Evolutionary conservation across 2,888 invertebrate species (phyloP), one percentile per base, ranked within the genome.

Genomic region (Petrolisthes cinctipes): DNA sequence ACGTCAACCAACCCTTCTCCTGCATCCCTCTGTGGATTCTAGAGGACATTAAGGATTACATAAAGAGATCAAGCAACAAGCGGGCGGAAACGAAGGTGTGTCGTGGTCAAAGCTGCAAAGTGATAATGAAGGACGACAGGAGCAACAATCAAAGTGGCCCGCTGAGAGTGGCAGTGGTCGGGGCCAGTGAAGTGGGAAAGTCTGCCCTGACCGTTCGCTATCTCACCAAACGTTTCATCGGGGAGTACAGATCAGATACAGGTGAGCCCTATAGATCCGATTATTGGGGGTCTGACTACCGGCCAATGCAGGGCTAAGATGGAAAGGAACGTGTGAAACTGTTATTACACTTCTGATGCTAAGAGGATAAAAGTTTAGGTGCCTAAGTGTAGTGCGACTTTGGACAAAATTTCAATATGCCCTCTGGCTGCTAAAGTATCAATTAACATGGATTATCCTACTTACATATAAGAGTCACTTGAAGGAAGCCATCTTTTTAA

Each of bases 161-260:
- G 11, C 86, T 93, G 56, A 92, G 93, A 90, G 96, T 98, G 92
- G 97, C 96, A 76, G 96, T 98, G 91, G 94, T 97, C 91, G 98
- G 98, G 86, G 96, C 97, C 87, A 96, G 97, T 51, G 95, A 96
- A 91, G 97, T 97, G 91, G 97, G 97, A 90, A 98, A 98, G 94
- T 91, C 92, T 92, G 93, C 93, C 7, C 93, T 97, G 92, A 96
- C 97, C 37, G 98, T 98, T 86, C 95, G 98, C 89, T 98, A 97
- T 93, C 94, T 98, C 89, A 98, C 98, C n/a, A 96, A 96, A 92
- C 94, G 98, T 86, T 98, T 97, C 93, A 98, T 98, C 91, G 97
- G 98, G 81, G 98, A 98, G 94, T 98, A 98, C 93, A 86, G 89
- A 80, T 90, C 90, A 82, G 90, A 89, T 68, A 86, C 90, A 86